Base-by-base conservation (phyloP, 2,113 vertebrate species). In the Sciurus niger region DNA sequence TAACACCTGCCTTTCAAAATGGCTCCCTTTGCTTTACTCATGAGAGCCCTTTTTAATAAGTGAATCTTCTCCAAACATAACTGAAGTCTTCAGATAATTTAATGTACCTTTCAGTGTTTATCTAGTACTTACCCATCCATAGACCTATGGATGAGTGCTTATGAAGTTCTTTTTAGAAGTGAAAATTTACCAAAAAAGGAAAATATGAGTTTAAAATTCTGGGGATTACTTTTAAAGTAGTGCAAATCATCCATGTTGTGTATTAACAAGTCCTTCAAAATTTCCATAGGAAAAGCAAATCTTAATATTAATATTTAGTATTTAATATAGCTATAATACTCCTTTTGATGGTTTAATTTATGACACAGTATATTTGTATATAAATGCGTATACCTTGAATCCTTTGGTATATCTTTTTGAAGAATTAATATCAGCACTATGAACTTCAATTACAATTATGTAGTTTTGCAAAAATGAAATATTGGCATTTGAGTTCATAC, bases 381-480 rank as follows among this genome's bases (percentile, higher is more conserved):
- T 84, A 84, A 60, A 83, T 80, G 58, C 60, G 37, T 25, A 60
- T 80, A 58, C 32, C 68, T 93, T 93, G 46, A 74, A 28, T 34
- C 16, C 40, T 2, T 89, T 76, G 48, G 17, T 86, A 20, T 6
- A 67, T 70, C 67, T 67, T 90, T 72, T 55, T 60, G 18, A 78
- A 60, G 48, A 30, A 73, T 90, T 83, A 85, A 90, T 34, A 24
- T 92, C 43, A 95, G 12, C n/a, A 55, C 32, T 80, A 43, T 77
- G 22, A 37, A 55, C 28, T 37, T 88, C 22, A 93, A 8, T 92
- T 88, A 63, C 46, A 84, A 1, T 48, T 72, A 8, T 86, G 25
- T 94, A 46, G 34, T 94, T 85, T 89, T 82, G 22, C 16, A 82
- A 46, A 82, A 96, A 77, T 91, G 40, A 92, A 86, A 77, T 82